These are phyloP conservation scores for Chymomyza amoena DNA, from an alignment of 2,888 invertebrate genomes.

Conservation along the genomic window DNA sequence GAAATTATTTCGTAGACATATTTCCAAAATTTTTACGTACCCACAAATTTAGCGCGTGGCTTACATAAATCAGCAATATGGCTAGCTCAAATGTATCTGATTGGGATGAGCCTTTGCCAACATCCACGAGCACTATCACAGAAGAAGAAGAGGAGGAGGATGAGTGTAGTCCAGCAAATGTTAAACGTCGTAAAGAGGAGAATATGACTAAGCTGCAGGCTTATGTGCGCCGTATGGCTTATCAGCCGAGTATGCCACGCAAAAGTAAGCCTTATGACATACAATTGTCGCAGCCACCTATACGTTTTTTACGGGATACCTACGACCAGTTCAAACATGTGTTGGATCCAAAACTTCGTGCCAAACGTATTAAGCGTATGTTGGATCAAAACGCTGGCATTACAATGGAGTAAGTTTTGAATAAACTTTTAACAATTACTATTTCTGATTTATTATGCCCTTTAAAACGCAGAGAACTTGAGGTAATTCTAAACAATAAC, in stretches of 20 bases:
- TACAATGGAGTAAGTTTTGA: constrained; percentile 55
- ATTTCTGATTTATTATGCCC: not conserved
- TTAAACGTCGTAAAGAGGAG: constrained; percentile 46
- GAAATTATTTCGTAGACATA: not conserved
- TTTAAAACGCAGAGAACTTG: constrained; percentile 57
- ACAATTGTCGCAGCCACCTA: constrained; percentile 57
- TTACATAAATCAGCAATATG: constrained; percentile 32
- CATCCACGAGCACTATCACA: constrained; percentile 35
- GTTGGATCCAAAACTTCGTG: constrained; percentile 60
- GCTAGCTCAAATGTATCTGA: constrained; percentile 59
- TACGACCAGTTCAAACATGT: constrained; percentile 56
- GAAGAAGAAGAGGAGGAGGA: constrained; percentile 48
- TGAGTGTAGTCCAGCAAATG: constrained; percentile 46
- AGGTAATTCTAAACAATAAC: constrained; percentile 58
- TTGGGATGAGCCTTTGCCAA: constrained; percentile 65
- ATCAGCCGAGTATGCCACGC: constrained; percentile 62
- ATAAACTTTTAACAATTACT: not conserved
- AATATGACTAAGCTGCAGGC: constrained; percentile 56
- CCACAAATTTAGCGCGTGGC: not conserved
- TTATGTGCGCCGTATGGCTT: constrained; percentile 71
- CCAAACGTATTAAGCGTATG: constrained; percentile 63
- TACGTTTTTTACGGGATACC: constrained; percentile 40
- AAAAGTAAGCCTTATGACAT: constrained; percentile 53
- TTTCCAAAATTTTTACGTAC: not conserved
- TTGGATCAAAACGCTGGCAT: constrained; percentile 55